These are phyloP conservation scores for Ruditapes philippinarum DNA, from an alignment of 1,140 invertebrate genomes.

Conservation along the genomic window DNA sequence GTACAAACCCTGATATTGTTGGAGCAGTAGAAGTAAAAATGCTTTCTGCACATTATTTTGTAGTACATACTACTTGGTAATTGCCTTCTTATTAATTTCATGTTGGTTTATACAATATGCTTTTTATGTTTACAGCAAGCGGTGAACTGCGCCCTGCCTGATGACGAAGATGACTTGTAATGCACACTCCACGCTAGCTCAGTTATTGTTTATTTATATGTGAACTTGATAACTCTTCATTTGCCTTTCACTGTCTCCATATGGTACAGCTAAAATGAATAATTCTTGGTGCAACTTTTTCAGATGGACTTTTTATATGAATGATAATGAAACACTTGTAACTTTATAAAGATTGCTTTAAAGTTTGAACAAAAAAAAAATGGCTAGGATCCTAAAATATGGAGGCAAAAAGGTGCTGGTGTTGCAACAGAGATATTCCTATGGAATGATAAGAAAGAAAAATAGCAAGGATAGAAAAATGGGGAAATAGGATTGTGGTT, in stretches of 20 bases:
- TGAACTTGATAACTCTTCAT: neutral
- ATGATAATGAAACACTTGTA: neutral
- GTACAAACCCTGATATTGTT: no score
- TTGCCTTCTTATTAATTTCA: no score
- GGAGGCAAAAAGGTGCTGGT: neutral
- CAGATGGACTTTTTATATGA: neutral
- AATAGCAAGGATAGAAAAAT: neutral
- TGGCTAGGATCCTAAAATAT: neutral
- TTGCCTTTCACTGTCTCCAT: neutral
- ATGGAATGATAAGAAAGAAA: neutral
- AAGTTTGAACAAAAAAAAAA: no score
- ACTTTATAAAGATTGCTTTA: no score
- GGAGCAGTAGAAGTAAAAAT: no score
- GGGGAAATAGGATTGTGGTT: no score
- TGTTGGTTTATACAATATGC: neutral
- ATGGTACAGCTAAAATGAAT: neutral
- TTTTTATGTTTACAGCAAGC: slow-evolving; percentile 58
- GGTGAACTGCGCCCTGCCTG: slow-evolving; percentile 55
- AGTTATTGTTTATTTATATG: slow-evolving; percentile 38
- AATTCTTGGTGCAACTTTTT: neutral
- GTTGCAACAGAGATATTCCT: slow-evolving; percentile 56
- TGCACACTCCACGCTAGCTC: neutral
- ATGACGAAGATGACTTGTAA: slow-evolving; percentile 70
- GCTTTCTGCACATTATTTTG: no score
- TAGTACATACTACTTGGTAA: no score